phyloP scores from a whole-genome alignment of 2,888 invertebrate genomes.

The Drosophila histrio region DNA sequence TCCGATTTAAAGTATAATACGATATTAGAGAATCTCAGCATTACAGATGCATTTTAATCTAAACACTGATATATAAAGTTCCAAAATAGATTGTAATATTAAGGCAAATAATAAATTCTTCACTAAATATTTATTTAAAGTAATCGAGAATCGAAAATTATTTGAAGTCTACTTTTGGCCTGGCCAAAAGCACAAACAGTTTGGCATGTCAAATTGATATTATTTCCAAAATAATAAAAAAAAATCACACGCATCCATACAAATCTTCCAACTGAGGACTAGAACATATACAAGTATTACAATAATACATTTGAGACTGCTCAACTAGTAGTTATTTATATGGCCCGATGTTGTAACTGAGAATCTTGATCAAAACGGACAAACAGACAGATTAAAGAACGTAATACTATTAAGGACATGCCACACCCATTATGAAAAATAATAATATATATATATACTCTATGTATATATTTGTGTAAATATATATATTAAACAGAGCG shows the following conservation, averaged over 20 bases:
- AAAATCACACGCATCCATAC: background rate
- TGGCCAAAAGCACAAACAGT: slow-evolving; percentile 41
- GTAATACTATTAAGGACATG: slow-evolving; percentile 33
- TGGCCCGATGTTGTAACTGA: slow-evolving; percentile 37
- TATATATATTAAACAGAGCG: slow-evolving; percentile 54
- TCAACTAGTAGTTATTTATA: slow-evolving; percentile 24
- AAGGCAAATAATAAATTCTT: slow-evolving; percentile 62
- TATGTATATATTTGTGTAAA: slow-evolving; percentile 24
- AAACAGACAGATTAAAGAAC: slow-evolving; percentile 19
- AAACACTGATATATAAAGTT: background rate
- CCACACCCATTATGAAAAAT: slow-evolving; percentile 31
- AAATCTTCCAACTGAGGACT: slow-evolving; percentile 46
- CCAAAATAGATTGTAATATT: background rate
- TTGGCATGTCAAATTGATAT: slow-evolving; percentile 44
- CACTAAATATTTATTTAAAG: slow-evolving; percentile 52
- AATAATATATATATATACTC: slow-evolving; percentile 26
- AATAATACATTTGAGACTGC: slow-evolving; percentile 41
- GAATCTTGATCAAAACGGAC: background rate
- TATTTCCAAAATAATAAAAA: background rate
- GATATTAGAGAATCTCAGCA: slow-evolving; percentile 25
- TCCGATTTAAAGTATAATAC: slow-evolving; percentile 3
- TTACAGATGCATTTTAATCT: background rate
- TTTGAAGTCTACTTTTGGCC: slow-evolving; percentile 42
- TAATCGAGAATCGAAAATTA: slow-evolving; percentile 49
- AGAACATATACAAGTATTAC: slow-evolving; percentile 45